Conservation (phyloP, 1,140 invertebrate genomes). For the Macrobrachium rosenbergii region DNA sequence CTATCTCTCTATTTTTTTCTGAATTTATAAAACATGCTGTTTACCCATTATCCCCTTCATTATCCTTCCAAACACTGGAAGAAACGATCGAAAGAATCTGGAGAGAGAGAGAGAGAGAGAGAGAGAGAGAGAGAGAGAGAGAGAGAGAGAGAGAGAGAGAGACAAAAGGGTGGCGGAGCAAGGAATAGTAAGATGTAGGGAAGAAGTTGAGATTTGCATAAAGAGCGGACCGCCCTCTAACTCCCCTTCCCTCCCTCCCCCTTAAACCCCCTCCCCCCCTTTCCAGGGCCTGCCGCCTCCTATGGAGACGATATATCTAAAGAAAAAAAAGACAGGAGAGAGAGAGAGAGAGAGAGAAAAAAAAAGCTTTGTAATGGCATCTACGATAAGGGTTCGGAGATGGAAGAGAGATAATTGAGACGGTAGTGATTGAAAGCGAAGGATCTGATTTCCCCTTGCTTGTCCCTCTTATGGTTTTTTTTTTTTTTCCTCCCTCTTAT, state of each 20-base stretch:
- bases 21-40: too few species aligned
- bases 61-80: too few species aligned
- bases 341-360: too few species aligned
- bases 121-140: conserved; percentile 24
- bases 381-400: too few species aligned
- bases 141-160: conserved; percentile 25
- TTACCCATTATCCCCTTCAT: too few species aligned
- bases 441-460: not conserved
- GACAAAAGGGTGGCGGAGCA: not conserved
- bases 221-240: not conserved
- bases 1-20: too few species aligned
- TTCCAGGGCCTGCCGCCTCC: not conserved
- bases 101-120: not conserved
- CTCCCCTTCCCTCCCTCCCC: not conserved
- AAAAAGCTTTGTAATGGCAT: too few species aligned
- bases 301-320: too few species aligned
- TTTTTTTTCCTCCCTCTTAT: not conserved
- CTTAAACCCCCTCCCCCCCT: not conserved
- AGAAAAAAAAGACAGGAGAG: too few species aligned
- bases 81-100: too few species aligned
- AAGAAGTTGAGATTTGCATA: not conserved
- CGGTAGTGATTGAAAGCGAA: too few species aligned
- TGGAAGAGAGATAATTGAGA: too few species aligned
- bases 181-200: not conserved
- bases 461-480: not conserved